Conservation (phyloP, 2,797 vertebrate species). For the Coendou prehensilis region DNA sequence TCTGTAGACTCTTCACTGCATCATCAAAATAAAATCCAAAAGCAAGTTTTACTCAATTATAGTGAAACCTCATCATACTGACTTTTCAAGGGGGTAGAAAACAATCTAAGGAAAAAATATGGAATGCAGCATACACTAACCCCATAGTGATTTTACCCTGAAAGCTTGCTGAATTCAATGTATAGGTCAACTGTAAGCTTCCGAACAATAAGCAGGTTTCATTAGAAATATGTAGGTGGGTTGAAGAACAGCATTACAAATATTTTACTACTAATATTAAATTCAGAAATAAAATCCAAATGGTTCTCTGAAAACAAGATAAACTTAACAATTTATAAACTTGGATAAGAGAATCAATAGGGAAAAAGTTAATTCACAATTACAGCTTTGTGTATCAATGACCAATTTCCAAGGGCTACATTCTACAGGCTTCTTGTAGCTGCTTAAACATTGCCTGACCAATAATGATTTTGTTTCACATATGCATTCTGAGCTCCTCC, state of each 20-base stretch:
- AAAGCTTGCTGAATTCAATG: neutral
- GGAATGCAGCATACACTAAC: neutral
- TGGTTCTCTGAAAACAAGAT: conserved; percentile 56
- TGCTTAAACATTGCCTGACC: conserved; percentile 11
- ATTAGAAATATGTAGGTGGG: conserved; percentile 51
- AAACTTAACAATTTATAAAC: conserved; percentile 61
- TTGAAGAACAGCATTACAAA: conserved; percentile 69
- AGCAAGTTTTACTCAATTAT: conserved; percentile 44
- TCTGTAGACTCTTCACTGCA: conserved; percentile 1
- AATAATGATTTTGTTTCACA: conserved; percentile 33
- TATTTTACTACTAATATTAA: conserved; percentile 71
- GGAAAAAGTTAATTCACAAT: conserved; percentile 51
- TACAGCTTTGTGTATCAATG: conserved; percentile 24
- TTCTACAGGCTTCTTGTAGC: neutral
- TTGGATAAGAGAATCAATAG: conserved; percentile 46
- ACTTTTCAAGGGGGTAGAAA: conserved; percentile 26
- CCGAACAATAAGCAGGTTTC: conserved; percentile 44
- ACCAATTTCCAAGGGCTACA: conserved; percentile 35
- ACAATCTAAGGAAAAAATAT: conserved; percentile 19
- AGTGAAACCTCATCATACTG: conserved; percentile 41
- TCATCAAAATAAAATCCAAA: conserved; percentile 49
- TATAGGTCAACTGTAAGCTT: conserved; percentile 18
- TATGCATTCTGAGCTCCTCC: conserved; percentile 2
- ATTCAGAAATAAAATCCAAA: conserved; percentile 71
- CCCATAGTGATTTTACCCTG: neutral